Conservation (phyloP, 2,888 invertebrate species). For the Halictus quadricinctus region DNA sequence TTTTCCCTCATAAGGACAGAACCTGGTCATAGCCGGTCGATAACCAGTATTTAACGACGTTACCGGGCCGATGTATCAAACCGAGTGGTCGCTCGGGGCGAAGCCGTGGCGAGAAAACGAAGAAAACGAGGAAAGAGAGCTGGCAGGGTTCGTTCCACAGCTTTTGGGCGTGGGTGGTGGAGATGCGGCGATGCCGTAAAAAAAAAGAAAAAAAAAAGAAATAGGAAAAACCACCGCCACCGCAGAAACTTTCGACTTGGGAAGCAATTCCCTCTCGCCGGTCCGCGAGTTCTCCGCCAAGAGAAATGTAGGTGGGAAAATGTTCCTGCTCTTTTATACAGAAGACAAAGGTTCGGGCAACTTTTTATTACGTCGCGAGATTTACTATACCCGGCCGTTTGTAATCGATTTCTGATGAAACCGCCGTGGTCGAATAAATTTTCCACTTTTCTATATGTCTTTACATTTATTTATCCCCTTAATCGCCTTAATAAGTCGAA, state of each 20-base stretch:
- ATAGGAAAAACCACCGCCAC: conserved; percentile 65
- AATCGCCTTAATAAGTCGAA: no score
- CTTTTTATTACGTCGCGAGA: conserved; percentile 53
- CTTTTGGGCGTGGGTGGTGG: conserved; percentile 39
- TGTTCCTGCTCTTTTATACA: conserved; percentile 52
- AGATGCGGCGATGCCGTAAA: conserved; percentile 60
- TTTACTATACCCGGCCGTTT: conserved; percentile 38
- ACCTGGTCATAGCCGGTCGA: conserved; percentile 62
- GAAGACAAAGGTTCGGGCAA: conserved; percentile 52
- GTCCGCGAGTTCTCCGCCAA: conserved; percentile 55
- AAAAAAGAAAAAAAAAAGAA: conserved; percentile 51
- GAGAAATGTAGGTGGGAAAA: conserved; percentile 61
- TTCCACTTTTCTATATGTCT: neutral
- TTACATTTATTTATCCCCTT: no score
- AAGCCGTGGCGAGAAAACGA: conserved; percentile 66
- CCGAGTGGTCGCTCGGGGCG: conserved; percentile 67
- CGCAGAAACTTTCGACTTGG: conserved; percentile 69
- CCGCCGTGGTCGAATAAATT: conserved; percentile 5
- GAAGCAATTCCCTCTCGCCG: conserved; percentile 67
- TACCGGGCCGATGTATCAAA: conserved; percentile 70
- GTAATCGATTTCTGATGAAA: conserved; percentile 52
- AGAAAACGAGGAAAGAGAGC: conserved; percentile 49
- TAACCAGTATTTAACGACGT: conserved; percentile 71
- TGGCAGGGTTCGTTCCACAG: conserved; percentile 43
- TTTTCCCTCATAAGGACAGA: conserved; percentile 55